Conservation (phyloP, 1,140 invertebrate genomes). For the Drosophila pseudoananassae region DNA sequence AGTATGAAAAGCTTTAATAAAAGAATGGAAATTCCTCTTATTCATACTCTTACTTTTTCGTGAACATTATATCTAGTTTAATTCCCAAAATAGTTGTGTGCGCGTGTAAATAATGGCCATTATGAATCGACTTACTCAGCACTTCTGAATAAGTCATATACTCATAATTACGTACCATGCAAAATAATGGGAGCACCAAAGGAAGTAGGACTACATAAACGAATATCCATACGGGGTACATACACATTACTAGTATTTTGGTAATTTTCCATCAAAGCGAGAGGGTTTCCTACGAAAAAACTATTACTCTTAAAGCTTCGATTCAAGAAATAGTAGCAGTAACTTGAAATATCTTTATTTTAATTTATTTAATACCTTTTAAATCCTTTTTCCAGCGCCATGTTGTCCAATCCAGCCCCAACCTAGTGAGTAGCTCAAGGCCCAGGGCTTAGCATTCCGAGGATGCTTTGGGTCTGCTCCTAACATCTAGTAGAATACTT, state of each 20-base stretch:
- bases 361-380: background rate
- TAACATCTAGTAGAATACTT: slow-evolving; percentile 51
- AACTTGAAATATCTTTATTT: too few relatives aligned
- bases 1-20: background rate
- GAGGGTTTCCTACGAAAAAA: background rate
- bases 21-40: background rate
- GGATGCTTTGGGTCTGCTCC: slow-evolving; percentile 54
- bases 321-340: too few relatives aligned
- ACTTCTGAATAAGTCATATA: slow-evolving; percentile 10
- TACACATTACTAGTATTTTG: background rate
- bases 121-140: slow-evolving; percentile 20
- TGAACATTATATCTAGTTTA: slow-evolving; percentile 8
- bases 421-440: slow-evolving; percentile 65
- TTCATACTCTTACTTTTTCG: background rate
- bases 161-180: slow-evolving; percentile 26
- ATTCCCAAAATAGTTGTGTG: slow-evolving; percentile 36
- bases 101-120: slow-evolving; percentile 20
- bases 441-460: slow-evolving; percentile 23
- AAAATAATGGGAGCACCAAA: slow-evolving; percentile 5
- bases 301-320: background rate
- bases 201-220: background rate
- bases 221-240: background rate
- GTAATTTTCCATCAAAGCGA: background rate
- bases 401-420: slow-evolving; percentile 49
- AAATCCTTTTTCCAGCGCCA: slow-evolving; percentile 46